phyloP scores from a whole-genome alignment of 1,140 invertebrate genomes.

The Leguminivora glycinivorella region DNA sequence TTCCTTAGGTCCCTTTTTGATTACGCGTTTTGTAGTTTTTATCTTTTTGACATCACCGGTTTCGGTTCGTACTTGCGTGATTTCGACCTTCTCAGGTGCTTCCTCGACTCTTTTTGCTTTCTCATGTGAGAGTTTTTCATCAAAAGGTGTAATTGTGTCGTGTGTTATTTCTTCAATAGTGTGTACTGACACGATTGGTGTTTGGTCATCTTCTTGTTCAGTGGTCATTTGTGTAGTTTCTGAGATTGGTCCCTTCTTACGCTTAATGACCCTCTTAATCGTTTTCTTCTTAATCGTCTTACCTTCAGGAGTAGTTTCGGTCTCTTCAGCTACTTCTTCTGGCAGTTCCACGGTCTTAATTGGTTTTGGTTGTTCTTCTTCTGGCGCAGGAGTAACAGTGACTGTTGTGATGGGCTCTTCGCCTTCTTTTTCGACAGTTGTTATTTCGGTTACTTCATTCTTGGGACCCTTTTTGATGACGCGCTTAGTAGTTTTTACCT shows the following conservation, averaged over 20 bases:
- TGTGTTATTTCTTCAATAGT: background rate
- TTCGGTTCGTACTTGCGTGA: conserved; percentile 32
- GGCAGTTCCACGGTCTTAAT: background rate
- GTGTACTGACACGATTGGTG: conserved; percentile 12
- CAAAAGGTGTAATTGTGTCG: too few species aligned
- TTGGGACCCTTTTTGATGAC: conserved; percentile 59
- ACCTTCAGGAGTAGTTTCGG: background rate
- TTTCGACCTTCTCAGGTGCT: conserved; percentile 37
- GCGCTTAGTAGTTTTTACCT: conserved; percentile 51
- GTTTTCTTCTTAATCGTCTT: background rate
- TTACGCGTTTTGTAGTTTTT: conserved; percentile 32
- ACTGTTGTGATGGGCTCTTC: conserved; percentile 36
- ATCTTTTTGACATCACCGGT: conserved; percentile 35
- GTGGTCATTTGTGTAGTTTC: conserved; percentile 12
- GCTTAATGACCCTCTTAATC: background rate
- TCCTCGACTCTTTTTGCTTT: too few species aligned
- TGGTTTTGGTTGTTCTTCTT: conserved; percentile 18
- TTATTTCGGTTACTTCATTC: conserved; percentile 59
- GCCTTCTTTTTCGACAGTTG: conserved; percentile 49
- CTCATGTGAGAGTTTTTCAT: too few species aligned
- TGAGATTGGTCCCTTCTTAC: too few species aligned
- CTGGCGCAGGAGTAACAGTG: conserved; percentile 26
- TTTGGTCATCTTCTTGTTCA: background rate
- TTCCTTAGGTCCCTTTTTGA: conserved; percentile 38
- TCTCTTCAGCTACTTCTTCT: conserved; percentile 28